Evolutionary conservation across 2,888 invertebrate species (phyloP), one percentile per base, ranked within the genome.

Genomic region (Drosophila buzzatii): DNA sequence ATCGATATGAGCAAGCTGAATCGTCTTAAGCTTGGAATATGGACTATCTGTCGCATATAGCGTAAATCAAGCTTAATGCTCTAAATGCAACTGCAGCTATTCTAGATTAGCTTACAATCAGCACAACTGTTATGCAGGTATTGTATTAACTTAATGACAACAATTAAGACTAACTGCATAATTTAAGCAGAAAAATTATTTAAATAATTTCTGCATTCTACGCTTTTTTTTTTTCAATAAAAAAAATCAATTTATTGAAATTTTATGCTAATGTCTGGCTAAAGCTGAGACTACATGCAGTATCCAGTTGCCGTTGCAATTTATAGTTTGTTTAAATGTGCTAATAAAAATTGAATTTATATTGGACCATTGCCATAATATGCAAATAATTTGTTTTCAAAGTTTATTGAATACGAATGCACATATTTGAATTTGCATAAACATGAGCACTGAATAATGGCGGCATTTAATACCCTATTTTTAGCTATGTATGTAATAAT

Each of bases 381-480:
- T 87, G 87, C 82, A 82, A 75, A 88, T 79, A 77, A 76, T 75
- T 85, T 71, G 64, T 68, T 71, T 71, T 10, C 39, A 77, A 88
- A 77, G 70, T 70, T 77, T 87, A 79, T 85, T 76, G 76, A 72
- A 82, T 74, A 73, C 63, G 72, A 85, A 81, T 83, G 82, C 85
- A 87, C 82, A 87, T 87, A 81, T 85, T 85, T 82, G 69, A 79
- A 87, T 85, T 82, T 82, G 72, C 80, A 82, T 88, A 85, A 74
- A 73, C 86, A 85, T 73, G 76, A 70, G 56, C 59, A 47, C 20
- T 51, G 49, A 58, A 35, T 55, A 51, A 33, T 42, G 31, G 0
- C 20, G 14, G 8, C 35, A 18, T 52, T 52, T n/a, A 39, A 58
- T n/a, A 12, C 16, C 41, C 33, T 0, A 6, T 33, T 7, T 14